These are phyloP conservation scores for Portevinia maculata DNA, from an alignment of 2,888 invertebrate species.

Conservation along the genomic window DNA sequence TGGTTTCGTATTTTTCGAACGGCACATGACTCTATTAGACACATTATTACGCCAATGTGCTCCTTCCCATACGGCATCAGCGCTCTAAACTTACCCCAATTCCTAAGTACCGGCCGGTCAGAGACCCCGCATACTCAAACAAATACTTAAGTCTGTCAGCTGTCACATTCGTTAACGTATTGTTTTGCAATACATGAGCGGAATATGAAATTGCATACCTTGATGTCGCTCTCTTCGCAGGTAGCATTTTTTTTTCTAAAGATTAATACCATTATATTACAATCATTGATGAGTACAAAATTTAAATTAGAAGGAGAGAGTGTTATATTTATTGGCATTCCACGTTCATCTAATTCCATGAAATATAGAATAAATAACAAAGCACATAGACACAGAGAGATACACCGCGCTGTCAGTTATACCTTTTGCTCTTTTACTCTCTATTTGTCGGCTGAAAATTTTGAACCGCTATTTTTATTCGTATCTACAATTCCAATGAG, in stretches of 20 bases:
- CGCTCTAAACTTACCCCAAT: neutral
- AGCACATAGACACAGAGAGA: neutral
- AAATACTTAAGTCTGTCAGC: neutral
- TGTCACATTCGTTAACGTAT: neutral
- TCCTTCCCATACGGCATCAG: neutral
- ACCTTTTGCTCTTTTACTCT: neutral
- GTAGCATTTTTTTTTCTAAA: neutral
- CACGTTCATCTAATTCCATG: conserved; percentile 27
- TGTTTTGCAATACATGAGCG: conserved; percentile 28
- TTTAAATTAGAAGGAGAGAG: conserved; percentile 13
- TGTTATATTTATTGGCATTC: conserved; percentile 7
- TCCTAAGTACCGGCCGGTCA: conserved; percentile 18
- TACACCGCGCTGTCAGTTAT: conserved; percentile 21
- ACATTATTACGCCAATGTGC: neutral
- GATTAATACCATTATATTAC: neutral
- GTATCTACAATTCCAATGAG: conserved; percentile 29
- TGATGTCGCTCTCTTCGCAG: neutral
- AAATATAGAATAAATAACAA: too few species aligned
- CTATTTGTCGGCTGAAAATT: neutral
- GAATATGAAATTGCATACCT: conserved; percentile 4
- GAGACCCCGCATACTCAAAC: conserved; percentile 8
- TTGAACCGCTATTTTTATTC: conserved; percentile 22
- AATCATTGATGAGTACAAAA: neutral
- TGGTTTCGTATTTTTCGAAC: too few species aligned
- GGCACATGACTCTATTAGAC: too few species aligned